A percentile compares a stretch with the other conserved stretches of the same genome.
phyloP scores from a whole-genome alignment of 1,140 invertebrate genomes.

The Elysia chlorotica region DNA sequence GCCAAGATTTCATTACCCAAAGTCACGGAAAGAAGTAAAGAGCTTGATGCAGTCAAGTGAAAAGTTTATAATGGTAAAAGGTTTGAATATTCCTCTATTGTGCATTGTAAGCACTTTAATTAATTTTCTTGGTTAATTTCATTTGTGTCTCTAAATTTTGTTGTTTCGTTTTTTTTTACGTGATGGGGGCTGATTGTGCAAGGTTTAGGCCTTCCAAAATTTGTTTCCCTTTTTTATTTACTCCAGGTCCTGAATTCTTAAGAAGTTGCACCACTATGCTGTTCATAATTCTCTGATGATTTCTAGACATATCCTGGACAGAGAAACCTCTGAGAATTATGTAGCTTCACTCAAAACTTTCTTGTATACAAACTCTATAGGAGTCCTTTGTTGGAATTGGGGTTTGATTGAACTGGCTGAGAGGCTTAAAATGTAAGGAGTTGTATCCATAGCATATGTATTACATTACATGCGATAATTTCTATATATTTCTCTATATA shows the following conservation, averaged over 20 bases:
- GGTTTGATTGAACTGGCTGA: background rate
- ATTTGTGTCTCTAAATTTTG: too few species aligned
- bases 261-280: too few species aligned
- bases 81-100: background rate
- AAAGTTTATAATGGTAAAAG: slow-evolving; percentile 38
- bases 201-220: too few species aligned
- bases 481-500: background rate
- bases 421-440: background rate
- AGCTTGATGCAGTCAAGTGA: slow-evolving; percentile 38
- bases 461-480: background rate
- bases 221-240: too few species aligned
- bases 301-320: too few species aligned
- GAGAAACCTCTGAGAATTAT: too few species aligned
- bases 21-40: slow-evolving; percentile 25
- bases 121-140: background rate
- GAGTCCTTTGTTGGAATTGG: background rate
- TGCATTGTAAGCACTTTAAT: background rate
- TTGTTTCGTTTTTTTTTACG: background rate
- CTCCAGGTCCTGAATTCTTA: too few species aligned
- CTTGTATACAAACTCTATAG: too few species aligned
- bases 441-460: too few species aligned
- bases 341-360: too few species aligned
- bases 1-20: slow-evolving; percentile 31
- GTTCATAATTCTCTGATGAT: too few species aligned
- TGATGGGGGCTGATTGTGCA: too few species aligned